phyloP scores from a whole-genome alignment of 2,797 vertebrate species.

The Anolis apletophallus region DNA sequence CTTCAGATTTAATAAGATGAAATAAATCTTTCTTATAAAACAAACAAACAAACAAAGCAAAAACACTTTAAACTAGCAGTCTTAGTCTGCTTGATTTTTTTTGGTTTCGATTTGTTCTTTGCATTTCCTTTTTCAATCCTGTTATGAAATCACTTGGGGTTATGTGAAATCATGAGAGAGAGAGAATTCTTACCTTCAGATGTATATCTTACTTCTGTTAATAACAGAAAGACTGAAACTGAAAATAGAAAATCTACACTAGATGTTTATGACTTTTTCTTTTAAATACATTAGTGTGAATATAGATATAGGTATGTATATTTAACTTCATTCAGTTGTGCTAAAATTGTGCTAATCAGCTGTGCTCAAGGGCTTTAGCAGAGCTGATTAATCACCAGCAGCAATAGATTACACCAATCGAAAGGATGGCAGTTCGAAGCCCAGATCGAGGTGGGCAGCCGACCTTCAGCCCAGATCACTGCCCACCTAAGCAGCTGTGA shows the following conservation, averaged over 20 bases:
- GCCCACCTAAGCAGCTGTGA: too few species aligned
- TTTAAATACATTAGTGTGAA: too few species aligned
- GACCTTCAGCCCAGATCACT: too few species aligned
- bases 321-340: too few species aligned
- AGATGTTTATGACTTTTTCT: neutral
- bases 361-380: too few species aligned
- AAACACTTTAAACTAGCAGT: conserved; percentile 14
- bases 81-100: conserved; percentile 32
- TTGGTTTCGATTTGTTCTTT: conserved; percentile 28
- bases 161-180: neutral
- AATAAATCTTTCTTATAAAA: conserved; percentile 62
- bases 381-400: too few species aligned
- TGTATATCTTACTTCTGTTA: neutral
- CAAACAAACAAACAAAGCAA: conserved; percentile 57
- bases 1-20: conserved; percentile 68
- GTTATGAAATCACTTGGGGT: neutral
- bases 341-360: too few species aligned
- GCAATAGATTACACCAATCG: too few species aligned
- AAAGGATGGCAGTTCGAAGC: too few species aligned
- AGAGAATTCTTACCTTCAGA: neutral
- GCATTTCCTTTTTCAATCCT: conserved; percentile 31
- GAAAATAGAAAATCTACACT: too few species aligned
- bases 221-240: neutral
- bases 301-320: too few species aligned
- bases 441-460: too few species aligned